A percentile compares a stretch with the other conserved stretches of the same genome.
These are phyloP conservation scores for Holotrichia oblita DNA, from an alignment of 1,140 invertebrate genomes.

Conservation along the genomic window DNA sequence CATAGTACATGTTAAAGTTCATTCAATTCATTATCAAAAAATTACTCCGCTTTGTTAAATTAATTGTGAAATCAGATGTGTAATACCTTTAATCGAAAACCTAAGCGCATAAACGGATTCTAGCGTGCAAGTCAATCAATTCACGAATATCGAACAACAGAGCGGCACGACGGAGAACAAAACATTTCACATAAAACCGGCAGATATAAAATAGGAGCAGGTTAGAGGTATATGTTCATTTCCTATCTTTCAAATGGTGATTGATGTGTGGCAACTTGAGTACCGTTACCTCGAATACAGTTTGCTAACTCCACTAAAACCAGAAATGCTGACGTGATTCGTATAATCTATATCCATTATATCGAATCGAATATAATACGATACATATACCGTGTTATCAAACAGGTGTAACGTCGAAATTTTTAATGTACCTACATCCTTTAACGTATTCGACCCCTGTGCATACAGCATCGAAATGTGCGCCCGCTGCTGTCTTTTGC, in stretches of 20 bases:
- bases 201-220: slow-evolving; percentile 52
- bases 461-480: background rate
- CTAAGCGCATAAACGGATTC: slow-evolving; percentile 32
- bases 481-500: slow-evolving; percentile 5
- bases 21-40: slow-evolving; percentile 26
- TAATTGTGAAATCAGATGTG: slow-evolving; percentile 39
- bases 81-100: slow-evolving; percentile 35
- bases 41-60: slow-evolving; percentile 26
- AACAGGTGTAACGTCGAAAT: slow-evolving; percentile 13
- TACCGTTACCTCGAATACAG: slow-evolving; percentile 10
- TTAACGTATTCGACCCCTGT: background rate
- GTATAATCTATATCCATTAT: slow-evolving; percentile 38
- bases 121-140: slow-evolving; percentile 56
- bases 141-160: slow-evolving; percentile 47
- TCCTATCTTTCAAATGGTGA: slow-evolving; percentile 58
- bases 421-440: background rate
- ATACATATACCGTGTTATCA: background rate
- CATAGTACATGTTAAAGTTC: background rate
- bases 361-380: slow-evolving; percentile 20
- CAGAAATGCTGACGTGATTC: slow-evolving; percentile 35
- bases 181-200: slow-evolving; percentile 49
- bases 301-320: slow-evolving; percentile 31
- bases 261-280: slow-evolving; percentile 54
- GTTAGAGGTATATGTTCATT: slow-evolving; percentile 55
- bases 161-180: slow-evolving; percentile 47